Percentiles rank a stretch among this genome's conserved stretches.
phyloP scores from a whole-genome alignment of 2,888 invertebrate species.

The Tridacna gigas region DNA sequence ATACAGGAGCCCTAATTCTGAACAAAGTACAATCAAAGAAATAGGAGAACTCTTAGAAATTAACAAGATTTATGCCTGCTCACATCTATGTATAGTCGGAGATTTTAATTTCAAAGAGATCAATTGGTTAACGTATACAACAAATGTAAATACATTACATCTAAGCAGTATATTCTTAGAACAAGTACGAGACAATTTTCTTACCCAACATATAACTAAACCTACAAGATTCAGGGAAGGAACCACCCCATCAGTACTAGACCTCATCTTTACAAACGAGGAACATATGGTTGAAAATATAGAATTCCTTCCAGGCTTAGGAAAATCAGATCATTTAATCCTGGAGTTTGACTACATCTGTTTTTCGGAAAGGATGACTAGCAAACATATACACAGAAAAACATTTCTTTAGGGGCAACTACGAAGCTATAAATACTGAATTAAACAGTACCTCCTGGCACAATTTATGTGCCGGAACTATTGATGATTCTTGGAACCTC shows the following conservation, averaged over 20 bases:
- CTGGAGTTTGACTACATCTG: background rate
- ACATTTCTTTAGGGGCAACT: background rate
- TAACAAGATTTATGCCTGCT: no score
- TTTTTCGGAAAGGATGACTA: background rate
- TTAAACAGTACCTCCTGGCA: background rate
- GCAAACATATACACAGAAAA: no score
- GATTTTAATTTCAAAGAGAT: no score
- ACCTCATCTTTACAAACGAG: slow-evolving; percentile 15
- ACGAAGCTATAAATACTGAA: background rate
- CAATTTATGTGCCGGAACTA: background rate
- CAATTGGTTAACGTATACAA: no score
- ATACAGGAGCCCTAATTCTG: no score
- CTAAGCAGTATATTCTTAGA: no score
- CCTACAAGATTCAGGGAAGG: slow-evolving; percentile 12
- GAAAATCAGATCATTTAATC: slow-evolving; percentile 1
- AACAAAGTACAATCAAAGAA: background rate
- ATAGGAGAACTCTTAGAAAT: background rate
- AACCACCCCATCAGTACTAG: background rate
- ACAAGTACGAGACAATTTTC: no score
- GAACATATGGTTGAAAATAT: no score
- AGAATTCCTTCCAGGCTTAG: no score
- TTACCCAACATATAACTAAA: background rate
- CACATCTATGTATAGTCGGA: no score
- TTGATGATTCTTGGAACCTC: background rate
- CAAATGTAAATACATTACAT: no score